Evolutionary conservation across 2,888 invertebrate species (phyloP), one percentile per base, ranked within the genome.

Genomic region (Brachylomia viminalis): DNA sequence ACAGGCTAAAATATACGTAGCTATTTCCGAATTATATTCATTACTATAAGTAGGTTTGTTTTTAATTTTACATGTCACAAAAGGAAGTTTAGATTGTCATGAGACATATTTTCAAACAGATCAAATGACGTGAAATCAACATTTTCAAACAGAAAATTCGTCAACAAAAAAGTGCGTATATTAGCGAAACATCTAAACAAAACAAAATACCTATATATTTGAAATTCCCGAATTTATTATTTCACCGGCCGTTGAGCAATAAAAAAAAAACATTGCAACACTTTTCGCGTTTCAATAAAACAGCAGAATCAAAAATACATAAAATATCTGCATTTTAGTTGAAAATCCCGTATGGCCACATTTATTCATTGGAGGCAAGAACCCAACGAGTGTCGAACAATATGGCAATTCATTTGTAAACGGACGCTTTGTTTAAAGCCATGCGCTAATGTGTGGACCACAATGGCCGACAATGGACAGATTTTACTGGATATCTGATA

Each of bases 321-420:
- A 78, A 79, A 79, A 73, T 82, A 79, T 78, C 69, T 65, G 72
- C 66, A 83, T 80, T 86, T 84, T 66, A 70, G 78, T 80, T 72
- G 67, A 45, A 65, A 38, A 86, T 74, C 62, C 72, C 59, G 72
- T 70, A 71, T 61, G 61, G 68, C 27, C 59, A 65, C 61, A 61
- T 58, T 64, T 68, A 85, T 61, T 66, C 84, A 78, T 69, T 58
- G 67, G 49, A 56, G 49, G 56, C 56, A 66, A 62, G 65, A 49
- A 59, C 64, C 58, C 33, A 72, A 62, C 83, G 78, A 49, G 67
- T 75, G 68, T 67, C 83, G 83, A 66, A 86, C 83, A 82, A 87
- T 88, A 86, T 72, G 80, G 77, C 76, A 82, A 89, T 81, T 89
- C 83, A 79, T 75, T 89, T 88, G 86, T 84, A 76, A 84, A 80